Evolutionary conservation across 2,113 vertebrate species (phyloP).

Genomic region (Neomonachus schauinslandi): DNA sequence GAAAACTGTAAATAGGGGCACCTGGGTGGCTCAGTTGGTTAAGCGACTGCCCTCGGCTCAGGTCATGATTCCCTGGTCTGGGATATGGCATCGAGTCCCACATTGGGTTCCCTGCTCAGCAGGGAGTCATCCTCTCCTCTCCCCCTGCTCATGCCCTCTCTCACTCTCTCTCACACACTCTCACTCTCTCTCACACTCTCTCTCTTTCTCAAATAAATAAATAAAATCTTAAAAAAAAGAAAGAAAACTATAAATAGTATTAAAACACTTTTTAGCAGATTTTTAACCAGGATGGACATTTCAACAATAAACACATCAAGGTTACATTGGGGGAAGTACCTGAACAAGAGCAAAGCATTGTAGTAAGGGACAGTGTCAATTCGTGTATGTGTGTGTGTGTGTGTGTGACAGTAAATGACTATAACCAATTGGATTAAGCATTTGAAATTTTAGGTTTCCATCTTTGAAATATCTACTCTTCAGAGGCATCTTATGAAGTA

Average conservation of each 20-base stretch:
- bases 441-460: neutral
- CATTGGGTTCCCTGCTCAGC: neutral
- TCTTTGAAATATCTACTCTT: neutral
- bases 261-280: neutral
- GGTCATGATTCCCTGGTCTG: neutral
- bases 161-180: no score
- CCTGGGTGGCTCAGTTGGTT: neutral
- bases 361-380: neutral
- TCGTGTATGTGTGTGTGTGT: neutral
- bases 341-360: neutral
- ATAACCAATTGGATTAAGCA: neutral
- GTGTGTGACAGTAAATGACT: neutral
- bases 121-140: neutral
- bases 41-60: neutral
- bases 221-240: neutral
- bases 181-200: no score
- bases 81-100: neutral
- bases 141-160: neutral
- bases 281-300: neutral
- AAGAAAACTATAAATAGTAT: neutral
- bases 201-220: neutral
- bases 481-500: neutral
- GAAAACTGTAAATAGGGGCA: neutral
- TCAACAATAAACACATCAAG: neutral
- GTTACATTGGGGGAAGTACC: neutral